Percentiles rank a stretch among this genome's conserved stretches.
phyloP scores from a whole-genome alignment of 2,797 vertebrate species.

The Chrysolophus pictus region DNA sequence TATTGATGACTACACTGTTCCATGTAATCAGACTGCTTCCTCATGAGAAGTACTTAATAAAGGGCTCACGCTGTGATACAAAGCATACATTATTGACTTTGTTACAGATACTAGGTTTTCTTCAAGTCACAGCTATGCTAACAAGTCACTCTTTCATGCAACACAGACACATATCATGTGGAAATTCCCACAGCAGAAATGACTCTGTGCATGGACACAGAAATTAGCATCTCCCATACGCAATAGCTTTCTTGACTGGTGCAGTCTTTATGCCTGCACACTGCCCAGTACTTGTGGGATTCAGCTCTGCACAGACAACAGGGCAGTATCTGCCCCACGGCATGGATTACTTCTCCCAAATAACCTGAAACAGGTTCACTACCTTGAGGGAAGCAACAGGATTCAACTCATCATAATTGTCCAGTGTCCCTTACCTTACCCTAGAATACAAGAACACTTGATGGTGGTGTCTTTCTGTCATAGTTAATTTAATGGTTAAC shows the following conservation, averaged over 20 bases:
- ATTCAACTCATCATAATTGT: not conserved
- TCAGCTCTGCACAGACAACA: not conserved
- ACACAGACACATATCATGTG: not conserved
- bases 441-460: not conserved
- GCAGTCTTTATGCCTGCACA: rapidly evolving
- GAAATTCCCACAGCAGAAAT: not conserved
- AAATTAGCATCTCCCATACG: not conserved
- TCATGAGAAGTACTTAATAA: not conserved
- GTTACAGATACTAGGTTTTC: not conserved
- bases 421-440: not conserved
- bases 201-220: not conserved
- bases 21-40: not conserved
- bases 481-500: not conserved
- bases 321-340: not conserved
- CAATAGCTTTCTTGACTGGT: not conserved
- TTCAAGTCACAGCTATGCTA: not conserved
- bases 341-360: not conserved
- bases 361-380: too few species aligned
- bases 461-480: rapidly evolving
- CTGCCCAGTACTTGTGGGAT: not conserved
- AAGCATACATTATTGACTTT: not conserved
- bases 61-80: not conserved
- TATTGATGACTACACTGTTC: not conserved
- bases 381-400: not conserved
- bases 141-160: not conserved